Conservation (phyloP, 2,113 vertebrate species). For the Bucco capensis region DNA sequence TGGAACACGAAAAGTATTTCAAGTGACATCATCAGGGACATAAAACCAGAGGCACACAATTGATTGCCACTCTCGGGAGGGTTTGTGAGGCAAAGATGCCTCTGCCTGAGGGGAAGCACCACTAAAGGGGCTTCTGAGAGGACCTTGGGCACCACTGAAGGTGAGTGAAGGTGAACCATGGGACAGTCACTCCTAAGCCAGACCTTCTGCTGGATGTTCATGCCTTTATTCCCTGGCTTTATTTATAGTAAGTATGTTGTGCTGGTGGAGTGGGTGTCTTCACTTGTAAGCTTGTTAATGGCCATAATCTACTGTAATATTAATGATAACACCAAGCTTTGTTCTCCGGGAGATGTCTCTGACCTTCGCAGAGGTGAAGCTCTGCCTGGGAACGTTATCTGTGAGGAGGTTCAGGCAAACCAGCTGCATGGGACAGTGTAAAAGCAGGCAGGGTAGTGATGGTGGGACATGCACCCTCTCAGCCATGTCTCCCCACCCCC, state of each 20-base stretch:
- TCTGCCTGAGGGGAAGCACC: constrained; percentile 34
- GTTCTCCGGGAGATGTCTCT: background rate
- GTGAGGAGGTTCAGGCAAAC: background rate
- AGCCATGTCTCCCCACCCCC: constrained; percentile 31
- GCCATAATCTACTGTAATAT: background rate
- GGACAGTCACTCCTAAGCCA: background rate
- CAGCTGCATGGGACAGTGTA: background rate
- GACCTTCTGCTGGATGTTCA: constrained; percentile 10
- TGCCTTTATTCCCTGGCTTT: constrained; percentile 22
- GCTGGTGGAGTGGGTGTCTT: background rate
- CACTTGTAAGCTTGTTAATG: background rate
- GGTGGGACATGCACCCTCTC: background rate
- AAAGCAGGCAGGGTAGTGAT: background rate
- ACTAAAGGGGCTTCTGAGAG: constrained; percentile 47
- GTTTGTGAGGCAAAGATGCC: constrained; percentile 66
- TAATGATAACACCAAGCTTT: background rate
- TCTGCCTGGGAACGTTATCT: background rate
- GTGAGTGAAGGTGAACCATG: constrained; percentile 69
- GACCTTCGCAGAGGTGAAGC: background rate
- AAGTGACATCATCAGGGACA: constrained; percentile 80
- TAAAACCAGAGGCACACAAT: constrained; percentile 61
- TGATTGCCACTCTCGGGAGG: constrained; percentile 65
- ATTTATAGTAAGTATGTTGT: background rate
- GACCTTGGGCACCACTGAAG: constrained; percentile 34
- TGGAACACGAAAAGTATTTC: constrained; percentile 80